Evolutionary conservation across 2,113 vertebrate genomes (phyloP).

Genomic region (Xiphophorus hellerii): DNA sequence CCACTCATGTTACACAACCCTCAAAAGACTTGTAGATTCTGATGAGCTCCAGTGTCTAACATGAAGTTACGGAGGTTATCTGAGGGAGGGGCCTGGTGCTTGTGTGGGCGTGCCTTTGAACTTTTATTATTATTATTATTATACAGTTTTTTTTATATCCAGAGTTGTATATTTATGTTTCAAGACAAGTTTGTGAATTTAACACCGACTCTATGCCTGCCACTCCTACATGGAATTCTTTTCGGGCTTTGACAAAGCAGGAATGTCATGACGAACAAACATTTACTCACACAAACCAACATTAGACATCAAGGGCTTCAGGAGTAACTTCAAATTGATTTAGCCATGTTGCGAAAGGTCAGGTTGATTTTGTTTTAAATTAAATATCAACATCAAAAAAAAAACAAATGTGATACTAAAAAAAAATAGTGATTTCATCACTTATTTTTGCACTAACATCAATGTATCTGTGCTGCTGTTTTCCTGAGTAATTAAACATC

Average conservation of each 20-base stretch:
- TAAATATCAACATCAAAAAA: not conserved
- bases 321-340: not conserved
- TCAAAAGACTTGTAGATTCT: conserved; percentile 72
- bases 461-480: not conserved
- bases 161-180: conserved; percentile 6
- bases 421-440: too few species aligned
- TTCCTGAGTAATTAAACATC: not conserved
- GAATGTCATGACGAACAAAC: conserved; percentile 66
- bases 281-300: conserved; percentile 57
- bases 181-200: conserved; percentile 42
- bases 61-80: conserved; percentile 68
- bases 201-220: conserved; percentile 71
- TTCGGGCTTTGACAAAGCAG: conserved; percentile 68
- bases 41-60: conserved; percentile 71
- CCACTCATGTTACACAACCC: conserved; percentile 79
- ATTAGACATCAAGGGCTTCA: conserved; percentile 11
- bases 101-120: conserved; percentile 21
- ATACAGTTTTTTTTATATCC: not conserved
- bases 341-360: not conserved
- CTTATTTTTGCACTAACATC: not conserved
- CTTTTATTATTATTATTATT: conserved; percentile 11
- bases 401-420: not conserved
- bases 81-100: conserved; percentile 55
- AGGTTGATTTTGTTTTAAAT: not conserved
- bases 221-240: conserved; percentile 80